Evolutionary conservation across 2,888 invertebrate species (phyloP), one percentile per base, ranked within the genome.

Genomic region (Eupithecia subumbrata): DNA sequence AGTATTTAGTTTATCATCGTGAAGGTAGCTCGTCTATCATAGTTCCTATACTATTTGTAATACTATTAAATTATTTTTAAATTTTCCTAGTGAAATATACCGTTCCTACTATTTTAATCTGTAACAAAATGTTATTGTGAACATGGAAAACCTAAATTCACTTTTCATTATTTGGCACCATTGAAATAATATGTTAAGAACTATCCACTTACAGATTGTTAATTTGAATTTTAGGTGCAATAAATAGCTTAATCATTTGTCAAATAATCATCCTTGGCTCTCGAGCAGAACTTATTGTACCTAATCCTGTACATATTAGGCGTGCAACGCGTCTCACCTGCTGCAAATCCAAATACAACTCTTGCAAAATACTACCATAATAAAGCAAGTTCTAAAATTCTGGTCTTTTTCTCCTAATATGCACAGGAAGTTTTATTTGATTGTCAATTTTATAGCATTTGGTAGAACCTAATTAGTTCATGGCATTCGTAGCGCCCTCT

Each of bases 31-130:
- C 90, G 88, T 92, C 94, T 94, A 94, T 94, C 93, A 94, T 94
- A 94, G 94, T 94, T 94, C 94, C 94, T 94, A 94, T 94, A 94
- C 93, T 94, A 93, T 93, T 76, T 91, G 91, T 93, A 92, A 92
- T 91, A 91, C 91, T 91, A 93, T 80, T 80, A 88, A 93, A 89
- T 93, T 94, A 93, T 94, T 94, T 94, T 91, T 93, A 93, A 93
- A 88, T 92, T 93, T 92, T 93, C 92, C 93, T 94, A 94, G 94
- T 90, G 90, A 94, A 94, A 93, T 94, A 89, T 94, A 94, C 94
- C 92, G 94, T 94, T 94, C 94, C 94, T 93, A 93, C 92, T 94
- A 92, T 92, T 92, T 90, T 92, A 92, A 92, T 89, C 91, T 91
- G 88, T 93, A 88, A 90, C 89, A 82, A 89, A 91, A 87, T 88